Evolutionary conservation across 1,140 invertebrate genomes (phyloP).

Genomic region (Coboldia fuscipes): DNA sequence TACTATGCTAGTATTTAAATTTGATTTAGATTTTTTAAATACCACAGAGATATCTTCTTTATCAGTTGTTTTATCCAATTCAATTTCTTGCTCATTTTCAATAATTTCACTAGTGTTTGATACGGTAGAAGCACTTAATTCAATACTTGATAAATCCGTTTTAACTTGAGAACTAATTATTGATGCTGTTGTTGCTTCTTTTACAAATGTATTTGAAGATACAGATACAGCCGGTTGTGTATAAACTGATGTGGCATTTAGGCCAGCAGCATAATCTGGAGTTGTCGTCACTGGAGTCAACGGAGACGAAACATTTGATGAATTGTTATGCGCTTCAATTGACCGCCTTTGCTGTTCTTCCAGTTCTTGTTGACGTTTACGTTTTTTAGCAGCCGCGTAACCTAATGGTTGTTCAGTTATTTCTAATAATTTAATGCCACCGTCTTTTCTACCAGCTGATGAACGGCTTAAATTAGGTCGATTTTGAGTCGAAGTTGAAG

Average conservation of each 20-base stretch:
- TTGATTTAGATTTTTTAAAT: too few relatives aligned
- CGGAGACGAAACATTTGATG: slow-evolving; percentile 19
- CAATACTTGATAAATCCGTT: slow-evolving; percentile 4
- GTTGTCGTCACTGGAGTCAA: slow-evolving; percentile 14
- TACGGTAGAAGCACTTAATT: not conserved
- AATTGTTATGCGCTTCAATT: slow-evolving; percentile 25
- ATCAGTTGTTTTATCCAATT: too few relatives aligned
- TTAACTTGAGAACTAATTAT: too few relatives aligned
- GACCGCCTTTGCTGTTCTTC: slow-evolving; percentile 56
- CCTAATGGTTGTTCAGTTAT: slow-evolving; percentile 78
- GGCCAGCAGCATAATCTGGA: slow-evolving; percentile 15
- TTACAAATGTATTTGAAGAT: slow-evolving; percentile 2
- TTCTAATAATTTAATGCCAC: slow-evolving; percentile 80
- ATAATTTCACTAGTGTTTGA: slow-evolving; percentile 8
- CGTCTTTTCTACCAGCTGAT: slow-evolving; percentile 51
- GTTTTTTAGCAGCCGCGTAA: slow-evolving; percentile 34
- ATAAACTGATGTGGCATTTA: slow-evolving; percentile 8
- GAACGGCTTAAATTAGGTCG: slow-evolving; percentile 24
- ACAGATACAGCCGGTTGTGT: slow-evolving; percentile 15
- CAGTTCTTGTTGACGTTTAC: slow-evolving; percentile 40
- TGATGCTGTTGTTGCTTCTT: slow-evolving; percentile 2
- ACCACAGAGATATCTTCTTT: too few relatives aligned
- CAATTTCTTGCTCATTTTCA: slow-evolving; percentile 13
- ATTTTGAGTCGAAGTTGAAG: slow-evolving; percentile 23
- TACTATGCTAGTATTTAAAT: too few relatives aligned